Evolutionary conservation across 92 coral and sea anemone genomes (phyloP), one percentile per base, ranked within the genome.

Genomic region (Blastomussa wellsi): DNA sequence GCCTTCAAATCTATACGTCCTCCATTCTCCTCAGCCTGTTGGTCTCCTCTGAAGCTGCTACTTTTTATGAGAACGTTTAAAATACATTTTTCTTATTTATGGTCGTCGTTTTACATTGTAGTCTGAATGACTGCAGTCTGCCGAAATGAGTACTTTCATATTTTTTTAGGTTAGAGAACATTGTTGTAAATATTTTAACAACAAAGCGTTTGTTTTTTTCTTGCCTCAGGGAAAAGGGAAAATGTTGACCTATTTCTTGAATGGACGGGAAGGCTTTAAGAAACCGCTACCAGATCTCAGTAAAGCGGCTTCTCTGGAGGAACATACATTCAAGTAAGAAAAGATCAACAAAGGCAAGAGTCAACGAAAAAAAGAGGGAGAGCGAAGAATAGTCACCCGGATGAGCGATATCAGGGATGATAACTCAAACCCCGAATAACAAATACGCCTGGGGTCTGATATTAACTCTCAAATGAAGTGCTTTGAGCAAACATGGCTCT

Each of bases 261-360:
- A 88, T 75, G 95, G 93, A 37, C 91, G 85, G 7, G 91, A 92
- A 3, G 95, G 90, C 53, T 92, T 92, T 64, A 72, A 26, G 20
- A 89, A 89, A 53, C 82, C 92, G 12, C 68, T 92, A 49, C 95
- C 95, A 17, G 93, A 92, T 33, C 89, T 92, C 39, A 68, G 76
- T 24, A 72, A 70, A 59, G 93, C 95, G 14, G 95, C 93, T 15
- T 11, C 83, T 33, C 47, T 92, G 60, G 90, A 89, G 35, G 91
- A 86, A 2, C 95, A 92, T 72, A 51, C 67, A 22, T 92, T 91
- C 39, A 91, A 91, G 64, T 91, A 77, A 75, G 31, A 15, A 35
- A 7, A 37, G 15, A 51, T 19, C 67, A 11, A 57, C 41, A 8
- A 16, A 70, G 44, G 13, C 17, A 33, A 37, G 19, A 35, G 14